These are phyloP conservation scores for Tigriopus japonicus DNA, from an alignment of 1,140 invertebrate genomes.

Conservation along the genomic window DNA sequence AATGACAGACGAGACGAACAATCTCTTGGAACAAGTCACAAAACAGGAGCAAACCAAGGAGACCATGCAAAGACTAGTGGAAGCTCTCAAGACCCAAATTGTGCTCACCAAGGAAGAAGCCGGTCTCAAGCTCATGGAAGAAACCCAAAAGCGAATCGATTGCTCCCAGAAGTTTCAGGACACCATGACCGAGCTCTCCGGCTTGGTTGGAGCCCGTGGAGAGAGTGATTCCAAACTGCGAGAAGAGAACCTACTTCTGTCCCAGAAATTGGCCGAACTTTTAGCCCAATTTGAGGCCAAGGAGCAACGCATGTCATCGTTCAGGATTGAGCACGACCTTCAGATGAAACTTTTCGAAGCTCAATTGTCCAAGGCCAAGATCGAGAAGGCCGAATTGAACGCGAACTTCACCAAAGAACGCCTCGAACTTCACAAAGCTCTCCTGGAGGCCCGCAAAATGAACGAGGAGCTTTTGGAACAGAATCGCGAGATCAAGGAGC, in stretches of 20 bases:
- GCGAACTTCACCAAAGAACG: neutral
- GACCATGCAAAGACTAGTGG: neutral
- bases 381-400: neutral
- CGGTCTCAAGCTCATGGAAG: conserved; percentile 3
- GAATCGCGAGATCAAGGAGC: neutral
- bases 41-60: conserved; percentile 4
- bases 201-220: neutral
- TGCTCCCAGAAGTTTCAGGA: neutral
- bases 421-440: neutral
- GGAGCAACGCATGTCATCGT: neutral
- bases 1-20: neutral
- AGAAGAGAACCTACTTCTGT: neutral
- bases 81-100: conserved; percentile 3
- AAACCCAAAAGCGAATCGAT: conserved; percentile 7
- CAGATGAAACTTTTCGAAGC: conserved; percentile 1
- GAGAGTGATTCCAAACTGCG: neutral
- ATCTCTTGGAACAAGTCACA: neutral
- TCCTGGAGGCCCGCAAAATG: neutral
- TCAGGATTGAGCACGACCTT: neutral
- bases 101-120: conserved; percentile 1
- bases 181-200: neutral
- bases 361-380: conserved; percentile 10
- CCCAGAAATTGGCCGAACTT: conserved; percentile 1
- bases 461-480: neutral
- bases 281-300: neutral